Evolutionary conservation across 1,140 invertebrate species (phyloP).

Genomic region (Andrena cerasifolii): DNA sequence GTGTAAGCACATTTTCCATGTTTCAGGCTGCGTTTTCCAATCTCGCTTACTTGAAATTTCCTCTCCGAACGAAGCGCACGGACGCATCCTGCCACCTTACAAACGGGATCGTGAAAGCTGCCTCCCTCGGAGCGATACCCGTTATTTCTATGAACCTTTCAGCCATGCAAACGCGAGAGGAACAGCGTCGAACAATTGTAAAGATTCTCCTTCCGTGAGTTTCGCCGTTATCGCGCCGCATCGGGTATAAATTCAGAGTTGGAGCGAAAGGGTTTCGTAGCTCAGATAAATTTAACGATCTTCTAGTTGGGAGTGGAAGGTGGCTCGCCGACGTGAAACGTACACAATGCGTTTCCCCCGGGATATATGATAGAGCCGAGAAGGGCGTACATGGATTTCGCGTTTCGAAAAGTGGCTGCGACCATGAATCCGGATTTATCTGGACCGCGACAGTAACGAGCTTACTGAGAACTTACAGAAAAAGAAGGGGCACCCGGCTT

Average conservation of each 20-base stretch:
- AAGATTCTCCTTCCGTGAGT: not conserved
- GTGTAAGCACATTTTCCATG: too few species aligned
- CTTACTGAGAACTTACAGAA: constrained; percentile 19
- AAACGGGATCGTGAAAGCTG: not conserved
- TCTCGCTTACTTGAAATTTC: too few species aligned
- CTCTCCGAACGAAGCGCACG: too few species aligned
- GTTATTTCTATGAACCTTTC: constrained; percentile 9
- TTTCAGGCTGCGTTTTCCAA: too few species aligned
- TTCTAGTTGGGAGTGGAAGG: not conserved
- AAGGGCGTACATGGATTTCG: constrained; percentile 52
- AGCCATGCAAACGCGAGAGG: not conserved
- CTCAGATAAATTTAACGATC: constrained; percentile 43
- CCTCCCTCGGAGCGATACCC: not conserved
- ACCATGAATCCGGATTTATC: constrained; percentile 51
- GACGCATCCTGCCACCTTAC: too few species aligned
- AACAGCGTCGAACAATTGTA: not conserved
- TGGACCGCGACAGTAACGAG: constrained; percentile 43
- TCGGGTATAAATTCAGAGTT: not conserved
- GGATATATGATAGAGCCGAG: constrained; percentile 25
- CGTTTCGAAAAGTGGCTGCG: constrained; percentile 52
- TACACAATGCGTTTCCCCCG: constrained; percentile 34
- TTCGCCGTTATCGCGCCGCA: not conserved
- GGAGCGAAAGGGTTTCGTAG: not conserved
- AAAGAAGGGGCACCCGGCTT: too few species aligned
- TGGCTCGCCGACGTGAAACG: not conserved